Percentiles rank a stretch among this genome's conserved stretches.
Evolutionary conservation across 2,888 invertebrate species (phyloP).

Genomic region (Aphidius colemani): DNA sequence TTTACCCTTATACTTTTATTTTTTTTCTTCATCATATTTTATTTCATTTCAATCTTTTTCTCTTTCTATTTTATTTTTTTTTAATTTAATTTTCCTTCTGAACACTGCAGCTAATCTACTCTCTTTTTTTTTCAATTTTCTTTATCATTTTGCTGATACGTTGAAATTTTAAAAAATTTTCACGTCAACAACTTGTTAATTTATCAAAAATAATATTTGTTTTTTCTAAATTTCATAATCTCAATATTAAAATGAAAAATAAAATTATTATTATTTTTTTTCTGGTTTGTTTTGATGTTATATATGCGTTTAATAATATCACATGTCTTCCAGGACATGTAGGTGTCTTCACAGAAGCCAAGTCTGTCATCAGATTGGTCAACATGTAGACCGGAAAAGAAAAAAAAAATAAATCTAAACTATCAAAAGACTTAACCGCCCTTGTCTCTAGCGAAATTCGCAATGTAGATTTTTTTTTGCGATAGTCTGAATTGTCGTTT

Average conservation of each 20-base stretch:
- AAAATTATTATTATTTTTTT: too few species aligned
- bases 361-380: constrained; percentile 26
- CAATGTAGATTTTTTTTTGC: constrained; percentile 22
- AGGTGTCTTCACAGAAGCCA: constrained; percentile 29
- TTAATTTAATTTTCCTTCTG: constrained; percentile 15
- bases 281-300: too few species aligned
- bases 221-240: too few species aligned
- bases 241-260: too few species aligned
- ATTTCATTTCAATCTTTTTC: constrained; percentile 11
- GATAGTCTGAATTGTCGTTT: constrained; percentile 31
- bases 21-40: constrained; percentile 5
- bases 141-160: too few species aligned
- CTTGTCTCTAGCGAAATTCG: constrained; percentile 13
- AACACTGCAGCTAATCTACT: neutral
- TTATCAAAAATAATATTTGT: too few species aligned
- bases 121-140: constrained; percentile 16
- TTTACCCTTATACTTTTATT: constrained; percentile 20
- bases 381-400: too few species aligned
- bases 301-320: neutral
- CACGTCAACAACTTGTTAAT: too few species aligned
- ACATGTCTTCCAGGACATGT: constrained; percentile 14
- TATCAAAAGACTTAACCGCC: constrained; percentile 33
- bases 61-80: constrained; percentile 9
- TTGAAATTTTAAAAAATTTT: too few species aligned
- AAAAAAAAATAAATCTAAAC: neutral